Evolutionary conservation across 2,888 invertebrate species (phyloP).

Genomic region (Harmothoe impar): DNA sequence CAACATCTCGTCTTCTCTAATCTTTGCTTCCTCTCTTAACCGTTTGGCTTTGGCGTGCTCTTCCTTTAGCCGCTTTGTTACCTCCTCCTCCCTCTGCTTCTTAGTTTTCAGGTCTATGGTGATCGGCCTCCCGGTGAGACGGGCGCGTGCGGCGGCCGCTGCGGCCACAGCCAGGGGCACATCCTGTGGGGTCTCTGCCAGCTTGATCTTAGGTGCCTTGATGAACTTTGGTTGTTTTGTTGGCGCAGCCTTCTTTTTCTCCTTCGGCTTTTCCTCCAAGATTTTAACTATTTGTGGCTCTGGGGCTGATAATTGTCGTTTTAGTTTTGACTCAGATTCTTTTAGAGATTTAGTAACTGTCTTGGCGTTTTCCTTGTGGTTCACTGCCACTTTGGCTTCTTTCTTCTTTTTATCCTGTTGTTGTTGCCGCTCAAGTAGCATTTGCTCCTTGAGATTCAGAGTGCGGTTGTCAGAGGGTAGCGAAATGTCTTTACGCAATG

Average conservation of each 20-base stretch:
- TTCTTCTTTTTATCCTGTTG: slow-evolving; percentile 16
- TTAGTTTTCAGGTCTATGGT: background rate
- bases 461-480: background rate
- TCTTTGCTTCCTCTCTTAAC: background rate
- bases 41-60: background rate
- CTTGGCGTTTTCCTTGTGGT: background rate
- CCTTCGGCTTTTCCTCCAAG: background rate
- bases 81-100: slow-evolving; percentile 40
- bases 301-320: slow-evolving; percentile 33
- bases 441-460: slow-evolving; percentile 38
- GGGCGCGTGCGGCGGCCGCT: slow-evolving; percentile 30
- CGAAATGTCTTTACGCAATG: slow-evolving; percentile 27
- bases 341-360: background rate
- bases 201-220: slow-evolving; percentile 24
- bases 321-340: slow-evolving; percentile 36
- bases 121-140: slow-evolving; percentile 32
- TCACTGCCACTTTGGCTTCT: background rate
- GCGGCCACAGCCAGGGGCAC: slow-evolving; percentile 43
- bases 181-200: background rate
- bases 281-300: slow-evolving; percentile 40
- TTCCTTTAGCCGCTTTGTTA: slow-evolving; percentile 14
- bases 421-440: slow-evolving; percentile 22
- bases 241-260: background rate
- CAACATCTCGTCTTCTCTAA: background rate
- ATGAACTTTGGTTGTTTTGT: slow-evolving; percentile 47